Evolutionary conservation across 2,113 vertebrate genomes (phyloP).

Genomic region (Fulica atra): DNA sequence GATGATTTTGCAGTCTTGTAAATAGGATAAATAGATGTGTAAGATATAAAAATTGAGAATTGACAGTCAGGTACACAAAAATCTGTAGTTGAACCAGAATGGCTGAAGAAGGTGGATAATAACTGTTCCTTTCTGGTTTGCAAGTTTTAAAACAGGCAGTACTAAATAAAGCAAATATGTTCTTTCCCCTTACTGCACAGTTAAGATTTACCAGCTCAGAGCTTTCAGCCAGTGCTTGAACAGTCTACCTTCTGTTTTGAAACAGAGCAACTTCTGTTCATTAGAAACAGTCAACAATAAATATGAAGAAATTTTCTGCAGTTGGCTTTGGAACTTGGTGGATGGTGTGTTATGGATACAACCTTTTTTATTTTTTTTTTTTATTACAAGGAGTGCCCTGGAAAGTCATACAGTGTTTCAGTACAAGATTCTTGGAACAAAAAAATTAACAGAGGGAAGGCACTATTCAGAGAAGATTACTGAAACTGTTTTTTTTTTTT

Average conservation of each 20-base stretch:
- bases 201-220: constrained; percentile 51
- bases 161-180: constrained; percentile 34
- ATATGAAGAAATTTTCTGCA: constrained; percentile 58
- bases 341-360: constrained; percentile 38
- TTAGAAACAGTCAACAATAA: constrained; percentile 71
- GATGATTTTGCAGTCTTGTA: not conserved
- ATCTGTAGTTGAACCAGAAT: not conserved
- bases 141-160: constrained; percentile 2
- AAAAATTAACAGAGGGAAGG: not conserved
- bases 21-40: not conserved
- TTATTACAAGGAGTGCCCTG: not conserved
- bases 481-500: not conserved
- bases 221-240: constrained; percentile 59
- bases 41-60: not conserved
- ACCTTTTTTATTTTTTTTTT: not conserved
- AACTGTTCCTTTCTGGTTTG: constrained; percentile 32
- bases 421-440: too few relatives aligned
- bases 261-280: constrained; percentile 78
- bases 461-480: not conserved
- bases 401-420: not conserved
- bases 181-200: constrained; percentile 24
- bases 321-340: constrained; percentile 71
- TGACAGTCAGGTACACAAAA: not conserved
- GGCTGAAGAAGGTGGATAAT: not conserved
- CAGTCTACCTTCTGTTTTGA: constrained; percentile 75